These are phyloP conservation scores for Pedetes capensis DNA, from an alignment of 2,113 vertebrate species.

Conservation along the genomic window DNA sequence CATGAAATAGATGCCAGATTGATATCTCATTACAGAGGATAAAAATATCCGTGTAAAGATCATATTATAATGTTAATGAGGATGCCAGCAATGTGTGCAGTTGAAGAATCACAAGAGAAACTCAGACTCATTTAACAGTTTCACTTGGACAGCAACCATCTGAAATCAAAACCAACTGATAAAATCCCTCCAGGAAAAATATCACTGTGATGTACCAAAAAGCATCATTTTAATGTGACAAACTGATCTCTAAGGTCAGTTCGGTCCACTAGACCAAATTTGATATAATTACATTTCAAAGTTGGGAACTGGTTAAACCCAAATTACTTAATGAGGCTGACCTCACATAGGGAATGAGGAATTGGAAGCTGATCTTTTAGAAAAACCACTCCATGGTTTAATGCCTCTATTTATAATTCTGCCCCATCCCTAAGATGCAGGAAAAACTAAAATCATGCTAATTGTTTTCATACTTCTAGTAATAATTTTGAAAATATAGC, in stretches of 20 bases:
- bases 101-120: not conserved
- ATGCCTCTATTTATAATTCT: not conserved
- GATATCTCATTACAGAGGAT: not conserved
- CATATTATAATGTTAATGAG: not conserved
- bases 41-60: not conserved
- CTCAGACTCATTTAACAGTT: not conserved
- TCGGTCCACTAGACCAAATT: not conserved
- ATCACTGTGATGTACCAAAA: not conserved
- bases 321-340: not conserved
- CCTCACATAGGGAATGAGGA: not conserved
- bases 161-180: not conserved
- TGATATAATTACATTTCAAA: not conserved
- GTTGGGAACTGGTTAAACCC: not conserved
- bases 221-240: not conserved
- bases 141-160: not conserved
- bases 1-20: conserved; percentile 7
- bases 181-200: not conserved
- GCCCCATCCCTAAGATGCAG: not conserved
- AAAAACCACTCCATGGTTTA: not conserved
- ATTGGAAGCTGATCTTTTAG: not conserved
- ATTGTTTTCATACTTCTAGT: not conserved
- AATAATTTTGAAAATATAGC: not conserved
- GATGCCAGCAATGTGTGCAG: not conserved
- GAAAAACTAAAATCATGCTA: not conserved
- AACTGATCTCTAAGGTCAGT: not conserved